Conservation (phyloP, 2,113 vertebrate genomes). For the Empidonax traillii region DNA sequence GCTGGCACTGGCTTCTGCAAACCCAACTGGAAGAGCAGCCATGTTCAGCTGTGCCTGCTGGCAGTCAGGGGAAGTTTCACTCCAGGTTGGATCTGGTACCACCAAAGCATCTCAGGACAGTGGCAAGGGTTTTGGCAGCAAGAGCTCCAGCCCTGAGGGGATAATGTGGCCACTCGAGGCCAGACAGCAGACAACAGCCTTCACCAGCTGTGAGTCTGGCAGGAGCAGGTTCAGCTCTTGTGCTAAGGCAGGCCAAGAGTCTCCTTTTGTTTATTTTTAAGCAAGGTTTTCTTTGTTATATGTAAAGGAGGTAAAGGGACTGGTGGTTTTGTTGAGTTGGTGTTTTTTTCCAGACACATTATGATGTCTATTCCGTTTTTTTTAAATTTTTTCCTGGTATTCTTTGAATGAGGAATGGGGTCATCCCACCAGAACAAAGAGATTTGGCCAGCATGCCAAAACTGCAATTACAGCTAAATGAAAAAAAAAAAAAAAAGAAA, state of each 20-base stretch:
- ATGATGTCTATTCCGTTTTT: not conserved
- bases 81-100: not conserved
- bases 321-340: not conserved
- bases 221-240: not conserved
- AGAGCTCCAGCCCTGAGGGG: not conserved
- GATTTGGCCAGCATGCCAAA: conserved; percentile 23
- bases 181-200: not conserved
- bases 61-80: not conserved
- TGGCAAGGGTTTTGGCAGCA: fast-evolving
- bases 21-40: not conserved
- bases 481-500: conserved; percentile 16
- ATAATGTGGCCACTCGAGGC: fast-evolving
- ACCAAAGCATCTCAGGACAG: not conserved
- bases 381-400: not conserved
- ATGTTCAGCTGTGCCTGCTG: not conserved
- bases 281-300: not conserved
- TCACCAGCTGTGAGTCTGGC: conserved; percentile 3
- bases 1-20: not conserved
- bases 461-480: conserved; percentile 49
- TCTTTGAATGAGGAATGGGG: conserved; percentile 5
- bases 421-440: not conserved
- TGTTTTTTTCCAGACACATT: not conserved
- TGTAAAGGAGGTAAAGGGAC: not conserved
- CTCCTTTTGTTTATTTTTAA: not conserved
- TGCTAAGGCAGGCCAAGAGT: not conserved